Conservation (phyloP, 2,113 vertebrate species). For the Amphiprion ocellaris region DNA sequence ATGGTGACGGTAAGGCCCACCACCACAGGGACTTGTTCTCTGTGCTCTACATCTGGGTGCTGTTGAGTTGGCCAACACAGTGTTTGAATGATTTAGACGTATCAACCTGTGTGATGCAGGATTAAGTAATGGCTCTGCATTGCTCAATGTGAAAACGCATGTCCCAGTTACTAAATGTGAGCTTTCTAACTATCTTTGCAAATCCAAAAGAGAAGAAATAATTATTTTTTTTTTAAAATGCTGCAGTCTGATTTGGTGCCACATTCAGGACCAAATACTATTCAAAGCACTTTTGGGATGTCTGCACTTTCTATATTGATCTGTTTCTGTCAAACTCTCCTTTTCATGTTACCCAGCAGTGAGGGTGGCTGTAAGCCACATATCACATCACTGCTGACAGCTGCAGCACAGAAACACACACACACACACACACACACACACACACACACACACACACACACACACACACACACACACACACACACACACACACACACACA, state of each 20-base stretch:
- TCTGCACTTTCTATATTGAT: constrained; percentile 21
- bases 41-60: constrained; percentile 51
- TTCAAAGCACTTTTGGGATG: constrained; percentile 20
- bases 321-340: constrained; percentile 57
- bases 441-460: constrained; percentile 30
- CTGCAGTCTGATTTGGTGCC: background rate
- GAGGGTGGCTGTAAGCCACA: constrained; percentile 49
- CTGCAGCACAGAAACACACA: constrained; percentile 46
- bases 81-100: background rate
- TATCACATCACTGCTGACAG: constrained; percentile 61
- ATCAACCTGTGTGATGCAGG: background rate
- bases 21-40: constrained; percentile 61
- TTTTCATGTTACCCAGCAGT: constrained; percentile 57
- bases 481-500: constrained; percentile 15
- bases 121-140: background rate
- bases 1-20: constrained; percentile 62
- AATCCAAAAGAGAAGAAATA: background rate
- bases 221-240: too few species aligned
- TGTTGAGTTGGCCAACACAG: constrained; percentile 29
- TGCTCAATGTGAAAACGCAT: background rate
- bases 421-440: constrained; percentile 13
- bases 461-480: constrained; percentile 23
- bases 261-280: constrained; percentile 23
- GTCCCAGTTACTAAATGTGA: background rate
- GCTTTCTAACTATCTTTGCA: background rate